Evolutionary conservation across 2,113 vertebrate species (phyloP).

Genomic region (Mastomys coucha): DNA sequence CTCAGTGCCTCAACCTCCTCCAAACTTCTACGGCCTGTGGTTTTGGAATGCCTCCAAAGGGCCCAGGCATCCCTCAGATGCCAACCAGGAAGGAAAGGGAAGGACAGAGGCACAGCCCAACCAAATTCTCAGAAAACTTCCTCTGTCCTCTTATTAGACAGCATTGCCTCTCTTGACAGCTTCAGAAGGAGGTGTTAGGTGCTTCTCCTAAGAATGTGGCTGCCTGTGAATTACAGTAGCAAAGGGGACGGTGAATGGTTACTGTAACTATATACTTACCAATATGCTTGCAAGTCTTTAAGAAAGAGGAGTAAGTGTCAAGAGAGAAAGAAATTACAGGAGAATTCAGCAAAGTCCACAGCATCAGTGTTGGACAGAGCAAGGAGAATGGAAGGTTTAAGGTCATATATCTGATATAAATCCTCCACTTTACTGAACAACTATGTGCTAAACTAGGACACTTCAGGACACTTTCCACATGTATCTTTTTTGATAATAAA

Average conservation of each 20-base stretch:
- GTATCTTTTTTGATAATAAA: background rate
- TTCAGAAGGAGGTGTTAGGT: background rate
- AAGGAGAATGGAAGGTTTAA: background rate
- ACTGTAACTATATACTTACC: background rate
- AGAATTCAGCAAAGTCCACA: background rate
- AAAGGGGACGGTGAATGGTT: background rate
- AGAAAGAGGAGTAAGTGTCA: background rate
- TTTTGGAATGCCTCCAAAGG: background rate
- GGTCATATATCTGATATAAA: background rate
- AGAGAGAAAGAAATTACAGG: background rate
- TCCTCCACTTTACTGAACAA: background rate
- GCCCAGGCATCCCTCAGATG: background rate
- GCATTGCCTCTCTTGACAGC: background rate
- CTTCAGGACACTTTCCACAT: background rate
- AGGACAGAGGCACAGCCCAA: background rate
- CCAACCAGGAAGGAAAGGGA: background rate
- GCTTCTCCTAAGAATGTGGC: background rate
- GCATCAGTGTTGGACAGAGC: background rate
- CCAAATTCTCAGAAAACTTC: background rate
- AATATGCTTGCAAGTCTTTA: background rate
- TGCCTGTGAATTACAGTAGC: background rate
- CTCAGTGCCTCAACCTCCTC: background rate
- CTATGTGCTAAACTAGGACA: background rate
- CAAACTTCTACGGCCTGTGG: background rate
- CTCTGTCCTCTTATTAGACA: background rate